These are phyloP conservation scores for Rallus limicola DNA, from an alignment of 2,113 vertebrate genomes.

Conservation along the genomic window DNA sequence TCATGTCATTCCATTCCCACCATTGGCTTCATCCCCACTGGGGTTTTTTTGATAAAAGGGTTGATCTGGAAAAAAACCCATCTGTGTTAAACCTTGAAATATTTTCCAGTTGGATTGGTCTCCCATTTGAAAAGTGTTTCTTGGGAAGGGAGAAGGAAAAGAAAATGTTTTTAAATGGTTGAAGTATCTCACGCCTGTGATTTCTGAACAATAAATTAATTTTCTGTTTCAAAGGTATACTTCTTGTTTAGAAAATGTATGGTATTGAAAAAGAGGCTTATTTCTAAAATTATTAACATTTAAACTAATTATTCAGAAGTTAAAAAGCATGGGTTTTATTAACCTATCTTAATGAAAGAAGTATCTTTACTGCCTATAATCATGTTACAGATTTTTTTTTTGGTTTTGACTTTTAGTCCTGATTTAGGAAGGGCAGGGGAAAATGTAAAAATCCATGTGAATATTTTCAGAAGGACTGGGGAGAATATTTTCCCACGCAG, in stretches of 20 bases:
- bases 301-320: background rate
- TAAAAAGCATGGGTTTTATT: background rate
- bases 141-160: background rate
- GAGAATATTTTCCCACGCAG: slow-evolving; percentile 35
- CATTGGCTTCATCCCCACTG: background rate
- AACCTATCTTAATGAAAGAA: background rate
- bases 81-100: background rate
- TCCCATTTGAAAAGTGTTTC: background rate
- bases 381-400: accelerated
- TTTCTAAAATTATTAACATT: background rate
- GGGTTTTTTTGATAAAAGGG: background rate
- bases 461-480: background rate
- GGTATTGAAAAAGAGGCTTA: background rate
- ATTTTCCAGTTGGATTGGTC: background rate
- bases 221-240: background rate
- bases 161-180: background rate
- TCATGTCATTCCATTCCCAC: background rate
- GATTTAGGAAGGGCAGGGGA: background rate
- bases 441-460: background rate
- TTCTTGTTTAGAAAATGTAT: background rate
- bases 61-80: background rate
- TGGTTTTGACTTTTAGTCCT: background rate
- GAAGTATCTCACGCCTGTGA: background rate
- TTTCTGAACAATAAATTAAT: background rate
- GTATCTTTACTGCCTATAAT: background rate